Evolutionary conservation across 2,113 vertebrate species (phyloP), one percentile per base, ranked within the genome.

Genomic region (Tringa solitaria): DNA sequence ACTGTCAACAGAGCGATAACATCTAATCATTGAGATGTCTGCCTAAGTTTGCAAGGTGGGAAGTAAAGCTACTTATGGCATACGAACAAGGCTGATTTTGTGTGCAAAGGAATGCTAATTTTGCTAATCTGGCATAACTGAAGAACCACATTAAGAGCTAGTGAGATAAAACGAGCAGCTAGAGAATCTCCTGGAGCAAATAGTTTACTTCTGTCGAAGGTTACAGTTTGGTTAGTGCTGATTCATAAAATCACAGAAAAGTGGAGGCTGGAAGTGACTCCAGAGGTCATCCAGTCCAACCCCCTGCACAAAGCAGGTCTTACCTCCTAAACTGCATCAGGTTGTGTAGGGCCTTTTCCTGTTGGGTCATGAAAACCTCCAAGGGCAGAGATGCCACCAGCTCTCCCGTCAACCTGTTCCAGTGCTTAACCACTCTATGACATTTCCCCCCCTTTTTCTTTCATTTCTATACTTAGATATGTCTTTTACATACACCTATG

Each of bases 401-500:
- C n/a, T 81, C 7, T 64, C n/a, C 46, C 20, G 12, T 56, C 43
- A 83, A 9, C 16, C 21, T 73, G 2, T 54, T 82, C 18, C 27
- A 83, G 6, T 24, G 21, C 39, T 79, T 64, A 75, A 65, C 23
- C 3, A 51, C 23, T 59, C 18, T 7, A 16, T 10, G 2, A 59
- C 5, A 15, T 51, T 41, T 32, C 3, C 1, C 1, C 1, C 7
- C 3, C 1, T 3, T 35, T 63, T 19, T 32, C 26, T 78, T 79
- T 45, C 4, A 35, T 69, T 79, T 80, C 48, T 50, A 4, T 68
- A 15, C 8, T 56, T 67, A 26, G 46, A 73, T 46, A 33, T 0
- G 0, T 72, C 5, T 93, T 84, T 60, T 82, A 7, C 28, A 48
- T 64, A 30, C 41, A 64, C 10, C 14, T 78, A 41, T 35, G 32